phyloP scores from a whole-genome alignment of 2,113 vertebrate genomes.

The Athene noctua region DNA sequence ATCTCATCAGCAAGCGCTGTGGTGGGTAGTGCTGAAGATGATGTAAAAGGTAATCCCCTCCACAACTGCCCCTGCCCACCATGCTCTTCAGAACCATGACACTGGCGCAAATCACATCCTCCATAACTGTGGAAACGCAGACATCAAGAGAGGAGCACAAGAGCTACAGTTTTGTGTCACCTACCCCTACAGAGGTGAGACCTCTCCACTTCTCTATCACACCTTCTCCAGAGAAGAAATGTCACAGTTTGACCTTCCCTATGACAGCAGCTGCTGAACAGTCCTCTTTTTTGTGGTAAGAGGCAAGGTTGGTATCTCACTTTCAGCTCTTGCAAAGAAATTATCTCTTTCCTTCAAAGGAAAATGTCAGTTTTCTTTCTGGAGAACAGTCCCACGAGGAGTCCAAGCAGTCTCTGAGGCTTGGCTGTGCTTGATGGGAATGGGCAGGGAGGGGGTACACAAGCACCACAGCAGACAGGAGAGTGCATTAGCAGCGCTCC shows the following conservation, averaged over 20 bases:
- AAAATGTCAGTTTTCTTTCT: not conserved
- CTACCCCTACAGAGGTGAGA: not conserved
- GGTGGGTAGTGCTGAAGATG: not conserved
- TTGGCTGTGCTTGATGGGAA: not conserved
- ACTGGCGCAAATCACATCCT: not conserved
- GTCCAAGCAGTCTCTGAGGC: not conserved
- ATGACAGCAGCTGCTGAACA: not conserved
- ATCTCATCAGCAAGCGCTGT: not conserved
- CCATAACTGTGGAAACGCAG: not conserved
- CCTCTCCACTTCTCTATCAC: not conserved
- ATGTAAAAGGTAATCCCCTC: not conserved
- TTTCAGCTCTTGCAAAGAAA: not conserved
- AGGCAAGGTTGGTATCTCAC: not conserved
- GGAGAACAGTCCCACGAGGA: not conserved
- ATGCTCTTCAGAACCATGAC: rapidly evolving
- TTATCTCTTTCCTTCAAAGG: not conserved
- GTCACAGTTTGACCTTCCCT: not conserved
- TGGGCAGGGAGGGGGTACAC: not conserved
- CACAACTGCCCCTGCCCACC: not conserved
- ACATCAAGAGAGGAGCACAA: not conserved
- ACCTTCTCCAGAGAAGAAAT: not conserved
- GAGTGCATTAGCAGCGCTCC: rapidly evolving
- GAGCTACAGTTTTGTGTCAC: not conserved
- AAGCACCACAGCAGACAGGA: not conserved
- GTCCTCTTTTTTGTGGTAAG: not conserved